phyloP scores from a whole-genome alignment of 1,140 invertebrate species.

The Stegodyphus dumicola region DNA sequence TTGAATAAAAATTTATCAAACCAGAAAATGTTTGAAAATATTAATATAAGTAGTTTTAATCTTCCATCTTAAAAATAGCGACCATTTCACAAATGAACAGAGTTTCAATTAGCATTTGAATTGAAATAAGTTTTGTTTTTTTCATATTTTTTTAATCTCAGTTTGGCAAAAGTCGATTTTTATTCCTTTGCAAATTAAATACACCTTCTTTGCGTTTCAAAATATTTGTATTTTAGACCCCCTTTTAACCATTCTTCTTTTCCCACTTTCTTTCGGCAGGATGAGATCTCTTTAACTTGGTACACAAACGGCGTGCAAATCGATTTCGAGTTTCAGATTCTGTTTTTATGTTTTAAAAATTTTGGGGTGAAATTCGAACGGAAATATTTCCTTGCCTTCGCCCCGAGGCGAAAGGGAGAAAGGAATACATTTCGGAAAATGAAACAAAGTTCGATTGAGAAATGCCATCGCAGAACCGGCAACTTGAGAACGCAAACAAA shows the following conservation, averaged over 20 bases:
- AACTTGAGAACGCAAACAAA: neutral
- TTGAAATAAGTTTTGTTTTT: neutral
- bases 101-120: conserved; percentile 35
- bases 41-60: no score
- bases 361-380: conserved; percentile 1
- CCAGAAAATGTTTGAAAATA: no score
- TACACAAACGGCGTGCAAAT: neutral
- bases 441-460: neutral
- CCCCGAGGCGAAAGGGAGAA: neutral
- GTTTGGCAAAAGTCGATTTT: neutral
- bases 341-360: neutral
- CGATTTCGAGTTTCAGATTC: neutral
- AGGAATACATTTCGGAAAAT: conserved; percentile 4
- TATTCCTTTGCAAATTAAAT: neutral
- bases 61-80: no score
- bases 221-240: conserved; percentile 8
- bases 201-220: neutral
- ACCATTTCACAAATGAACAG: conserved; percentile 46
- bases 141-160: neutral
- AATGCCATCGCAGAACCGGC: neutral
- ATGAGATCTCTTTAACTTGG: neutral
- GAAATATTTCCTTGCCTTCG: neutral
- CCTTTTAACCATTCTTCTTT: neutral
- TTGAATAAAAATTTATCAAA: no score
- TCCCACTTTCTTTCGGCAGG: neutral